These are phyloP conservation scores for Wasmannia auropunctata DNA, from an alignment of 1,140 invertebrate species.

Conservation along the genomic window DNA sequence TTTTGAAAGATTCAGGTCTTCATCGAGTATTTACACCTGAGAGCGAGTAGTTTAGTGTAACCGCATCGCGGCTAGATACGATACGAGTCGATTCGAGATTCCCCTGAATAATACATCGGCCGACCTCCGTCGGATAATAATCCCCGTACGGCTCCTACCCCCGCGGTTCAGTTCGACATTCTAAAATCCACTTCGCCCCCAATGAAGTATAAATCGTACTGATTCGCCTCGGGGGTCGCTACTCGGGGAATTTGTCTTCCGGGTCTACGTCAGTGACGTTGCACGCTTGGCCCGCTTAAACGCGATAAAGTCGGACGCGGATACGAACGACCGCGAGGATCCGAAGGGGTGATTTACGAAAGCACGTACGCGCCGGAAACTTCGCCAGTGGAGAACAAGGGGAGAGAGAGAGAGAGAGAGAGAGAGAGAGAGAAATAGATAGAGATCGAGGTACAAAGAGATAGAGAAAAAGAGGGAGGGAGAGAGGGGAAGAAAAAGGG, in stretches of 20 bases:
- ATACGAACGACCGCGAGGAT: constrained; percentile 52
- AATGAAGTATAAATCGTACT: constrained; percentile 59
- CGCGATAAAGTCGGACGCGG: constrained; percentile 41
- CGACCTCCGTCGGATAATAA: constrained; percentile 39
- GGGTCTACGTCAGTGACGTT: constrained; percentile 23
- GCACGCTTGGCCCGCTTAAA: constrained; percentile 38
- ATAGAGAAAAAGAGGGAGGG: neutral
- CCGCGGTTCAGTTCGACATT: constrained; percentile 47
- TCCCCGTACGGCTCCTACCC: neutral
- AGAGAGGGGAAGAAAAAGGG: neutral
- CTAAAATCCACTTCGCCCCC: constrained; percentile 50
- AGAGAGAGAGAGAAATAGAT: neutral
- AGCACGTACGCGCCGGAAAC: constrained; percentile 38
- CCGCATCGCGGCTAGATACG: neutral
- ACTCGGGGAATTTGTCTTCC: constrained; percentile 45
- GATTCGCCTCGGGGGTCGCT: constrained; percentile 48
- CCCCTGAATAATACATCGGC: constrained; percentile 46
- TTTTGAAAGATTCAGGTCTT: neutral
- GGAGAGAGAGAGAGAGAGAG: neutral
- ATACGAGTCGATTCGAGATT: constrained; percentile 2
- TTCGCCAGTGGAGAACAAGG: constrained; percentile 13
- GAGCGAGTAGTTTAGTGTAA: neutral
- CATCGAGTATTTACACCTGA: neutral
- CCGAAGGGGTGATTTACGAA: constrained; percentile 64
- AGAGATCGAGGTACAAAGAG: neutral